Base-by-base conservation (phyloP, 1,140 invertebrate species). In the Glomeris maerens region DNA sequence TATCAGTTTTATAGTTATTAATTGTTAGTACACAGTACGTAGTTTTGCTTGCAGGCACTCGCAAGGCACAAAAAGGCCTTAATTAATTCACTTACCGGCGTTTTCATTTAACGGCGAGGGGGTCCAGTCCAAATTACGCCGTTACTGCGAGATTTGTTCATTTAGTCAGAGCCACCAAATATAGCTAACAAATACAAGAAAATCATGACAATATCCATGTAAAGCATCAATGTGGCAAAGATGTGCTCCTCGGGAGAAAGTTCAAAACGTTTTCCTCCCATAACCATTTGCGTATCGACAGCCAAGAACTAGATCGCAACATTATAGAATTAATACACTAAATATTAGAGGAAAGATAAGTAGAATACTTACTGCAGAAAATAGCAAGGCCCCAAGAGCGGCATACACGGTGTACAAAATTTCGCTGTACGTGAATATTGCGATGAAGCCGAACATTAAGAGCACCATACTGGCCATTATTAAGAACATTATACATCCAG, bases 261-360 rank as follows among this genome's bases (percentile, higher is more conserved):
- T 56, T 78, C 71, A 53, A 75, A 67, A 55, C 74, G 77, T 47
- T 71, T 66, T 17, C 78, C 78, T 41, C 80, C 80, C 62, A 82
- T 72, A 3, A 82, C 71, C 61, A 74, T 72, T 66, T 82, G 80
- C 1, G 79, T 74, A 58, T 83, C 78, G 57, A 73, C 77, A 36
- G 77, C 73, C 49, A 82, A 61, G 57, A 76, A 82, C 72, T 77
- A 64, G 41, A 62, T 20, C 21, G 48, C 23, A 50, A 48, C 26
- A 45, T 39, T 23, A 31, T 4, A 7, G 4, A 4, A n/a, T 10
- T 27, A 5, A 46, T 10, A 10, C 4, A 14, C 5, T 27, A 23
- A 38, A 46, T 27, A 46, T 5, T 27, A 27, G 7, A 38, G 20
- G 5, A 27, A 4, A 5, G 13, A 14, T 26, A 38, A 5, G 4